Conservation (phyloP, 2,797 vertebrate species). For the Lagothrix lagotricha region DNA sequence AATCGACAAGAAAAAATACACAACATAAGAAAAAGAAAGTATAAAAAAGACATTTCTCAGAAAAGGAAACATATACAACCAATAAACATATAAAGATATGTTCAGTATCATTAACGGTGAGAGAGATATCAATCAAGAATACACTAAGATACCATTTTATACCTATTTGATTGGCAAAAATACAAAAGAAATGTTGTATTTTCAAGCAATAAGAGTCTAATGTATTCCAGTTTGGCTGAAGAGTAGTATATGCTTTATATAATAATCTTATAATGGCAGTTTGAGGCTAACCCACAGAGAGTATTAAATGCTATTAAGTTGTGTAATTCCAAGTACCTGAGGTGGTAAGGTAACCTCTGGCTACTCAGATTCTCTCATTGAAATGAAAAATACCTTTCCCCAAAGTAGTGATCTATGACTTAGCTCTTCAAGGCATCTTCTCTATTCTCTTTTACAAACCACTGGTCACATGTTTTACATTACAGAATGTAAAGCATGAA, state of each 20-base stretch:
- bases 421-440: neutral
- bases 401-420: neutral
- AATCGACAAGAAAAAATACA: neutral
- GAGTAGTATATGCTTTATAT: neutral
- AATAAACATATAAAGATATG: neutral
- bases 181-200: neutral
- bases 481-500: neutral
- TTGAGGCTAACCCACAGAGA: neutral
- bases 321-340: neutral
- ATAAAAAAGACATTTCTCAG: neutral
- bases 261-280: neutral
- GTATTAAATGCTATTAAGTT: neutral
- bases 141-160: neutral
- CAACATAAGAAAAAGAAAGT: slow-evolving; percentile 18
- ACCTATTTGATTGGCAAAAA: neutral
- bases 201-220: neutral
- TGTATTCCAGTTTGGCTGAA: neutral
- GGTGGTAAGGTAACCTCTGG: neutral
- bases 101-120: neutral
- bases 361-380: neutral
- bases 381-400: neutral
- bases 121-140: neutral
- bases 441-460: neutral
- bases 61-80: neutral
- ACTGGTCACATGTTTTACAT: neutral